Conservation (phyloP, 1,140 invertebrate genomes). For the Gryllus bimaculatus region DNA sequence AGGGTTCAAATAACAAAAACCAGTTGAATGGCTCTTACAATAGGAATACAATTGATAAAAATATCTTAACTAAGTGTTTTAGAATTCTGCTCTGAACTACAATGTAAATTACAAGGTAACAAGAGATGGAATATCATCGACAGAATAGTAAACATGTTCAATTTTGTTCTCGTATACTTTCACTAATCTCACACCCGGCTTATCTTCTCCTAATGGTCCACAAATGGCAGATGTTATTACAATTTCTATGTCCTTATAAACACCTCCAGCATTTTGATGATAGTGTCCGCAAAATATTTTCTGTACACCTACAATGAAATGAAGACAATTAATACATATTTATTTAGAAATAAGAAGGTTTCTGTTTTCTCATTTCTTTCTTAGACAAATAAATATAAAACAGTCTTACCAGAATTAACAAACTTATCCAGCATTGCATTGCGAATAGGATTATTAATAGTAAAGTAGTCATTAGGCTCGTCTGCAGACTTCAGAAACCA, state of each 20-base stretch:
- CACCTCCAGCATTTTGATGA: constrained; percentile 42
- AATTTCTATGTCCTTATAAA: constrained; percentile 37
- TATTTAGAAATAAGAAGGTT: background rate
- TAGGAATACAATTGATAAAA: too few species aligned
- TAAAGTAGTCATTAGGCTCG: constrained; percentile 38
- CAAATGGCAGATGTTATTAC: constrained; percentile 46
- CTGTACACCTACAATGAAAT: constrained; percentile 31
- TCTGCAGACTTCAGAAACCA: constrained; percentile 38
- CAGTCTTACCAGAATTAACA: constrained; percentile 31
- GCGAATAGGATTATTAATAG: constrained; percentile 32
- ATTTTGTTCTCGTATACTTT: constrained; percentile 32
- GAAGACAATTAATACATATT: background rate
- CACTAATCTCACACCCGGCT: constrained; percentile 40
- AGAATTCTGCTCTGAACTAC: too few species aligned
- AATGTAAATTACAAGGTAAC: background rate
- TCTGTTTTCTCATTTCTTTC: background rate
- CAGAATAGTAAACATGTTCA: constrained; percentile 33
- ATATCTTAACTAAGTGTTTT: too few species aligned
- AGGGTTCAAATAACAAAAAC: too few species aligned
- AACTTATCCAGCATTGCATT: constrained; percentile 37
- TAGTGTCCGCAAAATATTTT: constrained; percentile 48
- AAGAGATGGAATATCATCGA: constrained; percentile 11
- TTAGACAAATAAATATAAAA: background rate
- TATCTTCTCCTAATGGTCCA: constrained; percentile 37
- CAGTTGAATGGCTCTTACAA: too few species aligned